A percentile compares a stretch with the other conserved stretches of the same genome.
Evolutionary conservation across 2,113 vertebrate species (phyloP).

Genomic region (Tachuris rubrigastra): DNA sequence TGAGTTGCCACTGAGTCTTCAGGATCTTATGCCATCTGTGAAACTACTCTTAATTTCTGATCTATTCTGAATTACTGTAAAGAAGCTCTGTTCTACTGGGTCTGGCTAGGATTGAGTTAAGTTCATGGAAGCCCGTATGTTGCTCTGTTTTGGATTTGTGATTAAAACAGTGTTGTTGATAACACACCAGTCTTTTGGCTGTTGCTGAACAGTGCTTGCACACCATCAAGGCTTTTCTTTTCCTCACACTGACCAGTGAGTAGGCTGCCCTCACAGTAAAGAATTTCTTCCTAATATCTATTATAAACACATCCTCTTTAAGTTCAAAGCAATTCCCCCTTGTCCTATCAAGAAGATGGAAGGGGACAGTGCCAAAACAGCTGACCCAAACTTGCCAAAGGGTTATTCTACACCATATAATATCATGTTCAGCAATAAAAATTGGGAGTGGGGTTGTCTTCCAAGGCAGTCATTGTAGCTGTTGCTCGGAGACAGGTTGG

Average conservation of each 20-base stretch:
- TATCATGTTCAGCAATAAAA: background rate
- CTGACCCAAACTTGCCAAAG: background rate
- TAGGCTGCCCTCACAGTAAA: background rate
- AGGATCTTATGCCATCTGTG: background rate
- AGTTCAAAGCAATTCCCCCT: background rate
- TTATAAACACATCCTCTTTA: background rate
- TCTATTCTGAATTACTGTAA: background rate
- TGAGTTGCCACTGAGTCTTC: background rate
- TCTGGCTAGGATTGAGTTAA: background rate
- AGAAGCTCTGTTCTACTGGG: background rate
- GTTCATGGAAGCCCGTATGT: background rate
- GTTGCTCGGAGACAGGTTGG: background rate
- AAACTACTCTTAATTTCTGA: background rate
- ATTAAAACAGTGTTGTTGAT: background rate
- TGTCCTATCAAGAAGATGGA: background rate
- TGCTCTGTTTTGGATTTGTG: background rate
- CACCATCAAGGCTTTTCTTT: background rate
- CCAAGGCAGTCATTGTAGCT: background rate
- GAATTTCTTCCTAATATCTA: background rate
- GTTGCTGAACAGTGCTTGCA: background rate
- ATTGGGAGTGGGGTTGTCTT: background rate
- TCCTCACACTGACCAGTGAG: rapidly evolving
- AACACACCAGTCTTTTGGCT: background rate
- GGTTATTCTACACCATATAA: background rate
- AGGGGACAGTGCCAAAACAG: background rate